These are phyloP conservation scores for Aradus depressus DNA, from an alignment of 2,888 invertebrate species.

Conservation along the genomic window DNA sequence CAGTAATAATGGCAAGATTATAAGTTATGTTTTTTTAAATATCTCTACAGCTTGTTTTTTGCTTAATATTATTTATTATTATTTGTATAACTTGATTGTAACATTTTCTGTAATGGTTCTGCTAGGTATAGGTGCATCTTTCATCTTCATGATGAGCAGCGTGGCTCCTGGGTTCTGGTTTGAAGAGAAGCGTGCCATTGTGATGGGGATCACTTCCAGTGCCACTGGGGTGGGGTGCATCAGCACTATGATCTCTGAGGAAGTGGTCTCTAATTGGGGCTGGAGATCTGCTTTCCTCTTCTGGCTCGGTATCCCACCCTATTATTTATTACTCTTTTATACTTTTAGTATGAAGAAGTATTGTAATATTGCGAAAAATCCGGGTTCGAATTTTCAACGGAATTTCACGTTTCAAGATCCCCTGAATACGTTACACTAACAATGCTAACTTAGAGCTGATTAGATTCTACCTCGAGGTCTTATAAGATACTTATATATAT, in stretches of 20 bases:
- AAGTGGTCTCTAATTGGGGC: constrained; percentile 1
- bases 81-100: not conserved
- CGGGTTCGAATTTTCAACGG: no score
- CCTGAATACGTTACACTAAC: no score
- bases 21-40: not conserved
- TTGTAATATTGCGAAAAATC: no score
- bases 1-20: no score
- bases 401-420: no score
- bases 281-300: constrained; percentile 15
- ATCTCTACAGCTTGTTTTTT: not conserved
- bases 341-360: no score
- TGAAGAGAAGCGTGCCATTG: constrained; percentile 18
- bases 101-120: not conserved
- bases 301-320: no score
- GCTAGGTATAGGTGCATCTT: not conserved
- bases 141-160: not conserved
- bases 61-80: not conserved
- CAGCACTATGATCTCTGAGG: not conserved
- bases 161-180: constrained; percentile 19
- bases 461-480: no score
- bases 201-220: constrained; percentile 11
- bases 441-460: no score
- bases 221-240: constrained; percentile 9
- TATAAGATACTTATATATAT: no score
- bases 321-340: no score